These are phyloP conservation scores for Drosophila ficusphila DNA, from an alignment of 1,140 invertebrate genomes.

Conservation along the genomic window DNA sequence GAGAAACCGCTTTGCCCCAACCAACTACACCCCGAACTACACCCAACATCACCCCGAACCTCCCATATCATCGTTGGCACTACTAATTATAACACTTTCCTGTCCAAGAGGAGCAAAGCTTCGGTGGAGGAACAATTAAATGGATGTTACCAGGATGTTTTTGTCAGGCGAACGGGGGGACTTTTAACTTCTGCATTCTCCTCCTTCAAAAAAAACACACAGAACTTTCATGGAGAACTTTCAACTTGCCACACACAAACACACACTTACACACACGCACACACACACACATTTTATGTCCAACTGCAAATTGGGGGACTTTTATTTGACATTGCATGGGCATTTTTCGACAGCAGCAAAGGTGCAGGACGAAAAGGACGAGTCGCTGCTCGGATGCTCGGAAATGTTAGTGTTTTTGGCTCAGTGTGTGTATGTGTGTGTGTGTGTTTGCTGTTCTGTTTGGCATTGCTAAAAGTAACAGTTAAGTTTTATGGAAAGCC, in stretches of 20 bases:
- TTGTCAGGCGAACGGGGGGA: background rate
- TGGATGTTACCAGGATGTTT: constrained; percentile 25
- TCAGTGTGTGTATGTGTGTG: no score
- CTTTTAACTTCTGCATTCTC: constrained; percentile 15
- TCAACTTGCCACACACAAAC: constrained; percentile 54
- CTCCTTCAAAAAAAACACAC: no score
- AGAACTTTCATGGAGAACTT: no score
- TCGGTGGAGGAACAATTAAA: constrained; percentile 42
- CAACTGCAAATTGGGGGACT: constrained; percentile 67
- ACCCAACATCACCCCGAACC: no score
- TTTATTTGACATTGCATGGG: constrained; percentile 65
- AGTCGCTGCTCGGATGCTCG: constrained; percentile 14
- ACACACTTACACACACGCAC: no score
- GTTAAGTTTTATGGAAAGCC: constrained; percentile 75
- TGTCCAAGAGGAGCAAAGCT: background rate
- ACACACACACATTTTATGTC: constrained; percentile 52
- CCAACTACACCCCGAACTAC: no score
- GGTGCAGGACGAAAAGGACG: background rate
- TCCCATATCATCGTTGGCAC: constrained; percentile 33
- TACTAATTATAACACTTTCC: constrained; percentile 73
- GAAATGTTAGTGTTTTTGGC: background rate
- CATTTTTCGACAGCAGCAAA: background rate
- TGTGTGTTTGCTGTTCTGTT: no score
- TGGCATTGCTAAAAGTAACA: constrained; percentile 57
- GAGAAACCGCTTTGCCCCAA: constrained; percentile 1